Base-by-base conservation (phyloP, 2,113 vertebrate genomes). In the Phoenicopterus ruber region DNA sequence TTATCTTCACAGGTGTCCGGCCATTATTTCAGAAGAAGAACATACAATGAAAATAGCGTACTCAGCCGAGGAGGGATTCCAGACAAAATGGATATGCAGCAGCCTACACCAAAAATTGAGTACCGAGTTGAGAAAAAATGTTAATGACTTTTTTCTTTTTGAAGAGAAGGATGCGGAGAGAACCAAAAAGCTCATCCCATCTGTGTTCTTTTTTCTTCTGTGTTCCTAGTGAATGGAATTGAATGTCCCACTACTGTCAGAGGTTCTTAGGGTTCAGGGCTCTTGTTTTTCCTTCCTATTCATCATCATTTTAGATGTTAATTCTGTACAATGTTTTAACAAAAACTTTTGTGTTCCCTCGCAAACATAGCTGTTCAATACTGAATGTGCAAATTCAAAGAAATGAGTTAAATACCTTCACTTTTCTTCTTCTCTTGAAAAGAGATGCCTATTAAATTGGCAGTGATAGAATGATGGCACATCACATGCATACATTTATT, bases 401-500 rank as follows among this genome's bases (percentile, higher is more conserved):
- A 81, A 90, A 89, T 46, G 0, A 52, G 32, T 85, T 70, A 59
- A 79, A 89, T 73, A 73, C 24, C 11, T 79, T 92, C 62, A 57
- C 50, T 84, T 44, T 62, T 67, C 61, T 76, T 70, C 31, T 78
- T 90, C 29, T 52, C n/a, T 91, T 25, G 13, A 81, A 49, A 73
- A 84, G 69, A 78, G 15, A 89, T 0, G 13, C 15, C 44, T 86
- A 38, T 93, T 93, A 74, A 85, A 85, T 54, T 82, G 71, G 80
- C 69, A 91, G 52, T 79, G 88, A 93, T 78, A 36, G 76, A 96
- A 96, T 32, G 80, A 88, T 58, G 50, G 73, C 40, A 92, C 44
- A 86, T 86, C 54, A 65, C 31, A 92, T 36, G 18, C 79, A 66
- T 44, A 47, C 40, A 94, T 90, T 94, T 83, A 82, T 67, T 65